phyloP scores from a whole-genome alignment of 2,113 vertebrate genomes.

The Notarius lentiginosus region DNA sequence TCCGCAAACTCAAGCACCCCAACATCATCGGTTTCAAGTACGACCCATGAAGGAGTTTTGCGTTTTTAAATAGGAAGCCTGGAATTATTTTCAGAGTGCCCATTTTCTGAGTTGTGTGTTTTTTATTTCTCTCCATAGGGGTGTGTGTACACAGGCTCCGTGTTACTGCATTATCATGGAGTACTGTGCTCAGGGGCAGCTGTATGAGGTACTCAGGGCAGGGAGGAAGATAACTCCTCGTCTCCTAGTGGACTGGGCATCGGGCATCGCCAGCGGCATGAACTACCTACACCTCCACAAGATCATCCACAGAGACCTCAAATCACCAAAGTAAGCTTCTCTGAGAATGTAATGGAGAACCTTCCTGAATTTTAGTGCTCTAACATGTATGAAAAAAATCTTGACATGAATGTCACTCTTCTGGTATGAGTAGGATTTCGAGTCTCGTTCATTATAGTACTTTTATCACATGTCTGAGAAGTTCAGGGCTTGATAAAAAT shows the following conservation, averaged over 20 bases:
- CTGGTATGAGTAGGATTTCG: too few species aligned
- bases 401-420: too few species aligned
- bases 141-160: too few species aligned
- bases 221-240: conserved; percentile 89
- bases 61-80: neutral
- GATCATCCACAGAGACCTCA: conserved; percentile 98
- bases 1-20: conserved; percentile 94
- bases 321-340: conserved; percentile 92
- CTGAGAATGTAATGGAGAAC: neutral
- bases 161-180: too few species aligned
- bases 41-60: conserved; percentile 50
- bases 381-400: neutral
- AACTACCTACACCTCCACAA: conserved; percentile 98
- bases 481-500: neutral
- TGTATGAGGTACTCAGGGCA: conserved; percentile 91
- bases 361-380: neutral
- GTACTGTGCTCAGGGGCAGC: conserved; percentile 70
- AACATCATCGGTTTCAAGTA: conserved; percentile 99
- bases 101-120: neutral
- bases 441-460: too few species aligned
- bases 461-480: neutral
- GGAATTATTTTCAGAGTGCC: too few species aligned
- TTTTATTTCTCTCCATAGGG: conserved; percentile 69
- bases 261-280: conserved; percentile 97
- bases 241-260: conserved; percentile 96